phyloP scores from a whole-genome alignment of 2,888 invertebrate genomes.

The Perizoma affinitatum region DNA sequence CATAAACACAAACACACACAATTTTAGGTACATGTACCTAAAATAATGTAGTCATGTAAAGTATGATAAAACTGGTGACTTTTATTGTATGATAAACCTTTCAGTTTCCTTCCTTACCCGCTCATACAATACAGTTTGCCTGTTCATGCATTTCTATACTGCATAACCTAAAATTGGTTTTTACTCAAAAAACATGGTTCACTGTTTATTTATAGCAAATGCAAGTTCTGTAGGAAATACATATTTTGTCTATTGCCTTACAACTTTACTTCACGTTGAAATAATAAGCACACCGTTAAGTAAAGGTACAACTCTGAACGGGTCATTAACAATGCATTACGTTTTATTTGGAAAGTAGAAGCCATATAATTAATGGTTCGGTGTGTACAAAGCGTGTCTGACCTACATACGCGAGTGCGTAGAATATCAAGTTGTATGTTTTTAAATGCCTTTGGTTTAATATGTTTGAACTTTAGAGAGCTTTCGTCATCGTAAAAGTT shows the following conservation, averaged over 20 bases:
- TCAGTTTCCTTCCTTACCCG: too few species aligned
- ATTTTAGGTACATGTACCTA: background rate
- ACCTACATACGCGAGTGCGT: slow-evolving; percentile 21
- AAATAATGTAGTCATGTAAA: too few species aligned
- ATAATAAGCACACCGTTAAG: slow-evolving; percentile 59
- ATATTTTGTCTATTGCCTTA: slow-evolving; percentile 18
- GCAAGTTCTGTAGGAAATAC: too few species aligned
- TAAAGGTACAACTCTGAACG: slow-evolving; percentile 61
- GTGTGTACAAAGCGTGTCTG: slow-evolving; percentile 32
- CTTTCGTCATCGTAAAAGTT: slow-evolving; percentile 12
- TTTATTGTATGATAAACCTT: too few species aligned
- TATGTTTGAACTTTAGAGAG: slow-evolving; percentile 7
- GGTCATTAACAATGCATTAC: slow-evolving; percentile 71
- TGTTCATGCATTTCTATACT: too few species aligned
- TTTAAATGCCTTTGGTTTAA: slow-evolving; percentile 25
- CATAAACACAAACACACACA: background rate
- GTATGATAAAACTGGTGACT: too few species aligned
- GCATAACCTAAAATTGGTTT: too few species aligned
- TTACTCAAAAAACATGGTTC: too few species aligned
- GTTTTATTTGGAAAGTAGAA: slow-evolving; percentile 58
- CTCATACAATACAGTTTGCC: too few species aligned
- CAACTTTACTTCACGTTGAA: slow-evolving; percentile 57
- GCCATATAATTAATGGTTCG: slow-evolving; percentile 56
- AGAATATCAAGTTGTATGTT: slow-evolving; percentile 34
- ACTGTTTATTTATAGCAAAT: too few species aligned